Evolutionary conservation across 23 tunicate genomes (phyloP).

Genomic region (Halocynthia roretzi): DNA sequence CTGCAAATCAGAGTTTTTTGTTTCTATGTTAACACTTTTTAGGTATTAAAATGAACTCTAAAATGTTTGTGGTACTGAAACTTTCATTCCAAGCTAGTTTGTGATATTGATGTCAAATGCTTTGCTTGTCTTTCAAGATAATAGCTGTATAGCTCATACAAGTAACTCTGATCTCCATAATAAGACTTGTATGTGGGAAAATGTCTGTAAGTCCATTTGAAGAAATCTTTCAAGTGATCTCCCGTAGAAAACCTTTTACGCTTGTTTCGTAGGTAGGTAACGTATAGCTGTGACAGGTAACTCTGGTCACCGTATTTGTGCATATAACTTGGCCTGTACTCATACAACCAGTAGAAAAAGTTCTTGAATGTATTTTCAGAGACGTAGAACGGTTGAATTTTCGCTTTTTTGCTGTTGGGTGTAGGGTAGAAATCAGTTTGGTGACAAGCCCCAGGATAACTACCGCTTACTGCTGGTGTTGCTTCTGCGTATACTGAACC

Average conservation of each 20-base stretch:
- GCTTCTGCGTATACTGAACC: too few species aligned
- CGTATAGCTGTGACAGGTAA: conserved; percentile 6
- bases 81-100: too few species aligned
- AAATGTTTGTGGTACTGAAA: too few species aligned
- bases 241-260: background rate
- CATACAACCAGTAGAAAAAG: conserved; percentile 20
- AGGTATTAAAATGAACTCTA: too few species aligned
- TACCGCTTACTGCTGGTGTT: background rate
- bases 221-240: conserved; percentile 16
- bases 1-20: too few species aligned
- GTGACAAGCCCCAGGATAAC: conserved; percentile 20
- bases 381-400: background rate
- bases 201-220: conserved; percentile 18
- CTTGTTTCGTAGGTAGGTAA: background rate
- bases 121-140: background rate
- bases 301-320: conserved; percentile 20
- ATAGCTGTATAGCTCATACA: conserved; percentile 11
- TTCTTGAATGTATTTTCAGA: background rate
- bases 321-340: conserved; percentile 5
- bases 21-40: too few species aligned
- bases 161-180: conserved; percentile 29
- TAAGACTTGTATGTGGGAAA: conserved; percentile 5
- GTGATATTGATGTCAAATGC: too few species aligned
- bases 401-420: background rate
- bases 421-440: conserved; percentile 12